A percentile compares a stretch with the other conserved stretches of the same genome.
Evolutionary conservation across 2,113 vertebrate species (phyloP).

Genomic region (Candoia aspera): DNA sequence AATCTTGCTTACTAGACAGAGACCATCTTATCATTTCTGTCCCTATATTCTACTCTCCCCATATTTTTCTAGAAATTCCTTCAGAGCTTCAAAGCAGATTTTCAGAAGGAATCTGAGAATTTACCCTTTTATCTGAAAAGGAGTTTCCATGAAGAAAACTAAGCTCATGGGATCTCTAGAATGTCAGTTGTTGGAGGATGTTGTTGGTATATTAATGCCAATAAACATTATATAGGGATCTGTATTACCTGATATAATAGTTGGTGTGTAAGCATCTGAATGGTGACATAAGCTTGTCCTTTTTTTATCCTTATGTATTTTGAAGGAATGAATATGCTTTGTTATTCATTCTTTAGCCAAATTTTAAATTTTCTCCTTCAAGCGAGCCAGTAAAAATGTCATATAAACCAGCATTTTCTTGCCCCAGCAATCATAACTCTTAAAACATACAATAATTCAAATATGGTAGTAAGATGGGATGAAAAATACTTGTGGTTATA

Average conservation of each 20-base stretch:
- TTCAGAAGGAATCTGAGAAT: neutral
- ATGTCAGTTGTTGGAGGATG: neutral
- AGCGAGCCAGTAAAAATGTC: slow-evolving; percentile 27
- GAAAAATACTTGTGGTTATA: neutral
- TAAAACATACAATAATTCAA: neutral
- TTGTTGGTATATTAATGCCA: neutral
- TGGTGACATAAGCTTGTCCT: neutral
- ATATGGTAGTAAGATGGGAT: neutral
- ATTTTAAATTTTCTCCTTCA: slow-evolving; percentile 40
- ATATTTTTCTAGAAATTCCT: neutral
- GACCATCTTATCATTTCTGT: neutral
- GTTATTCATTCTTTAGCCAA: neutral
- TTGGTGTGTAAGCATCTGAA: neutral
- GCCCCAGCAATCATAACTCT: neutral
- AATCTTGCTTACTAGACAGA: neutral
- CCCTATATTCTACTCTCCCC: neutral
- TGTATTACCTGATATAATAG: neutral
- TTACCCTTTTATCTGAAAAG: neutral
- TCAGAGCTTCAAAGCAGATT: neutral
- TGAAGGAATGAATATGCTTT: neutral
- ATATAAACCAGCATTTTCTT: accelerated
- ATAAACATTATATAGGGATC: neutral
- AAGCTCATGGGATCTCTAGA: neutral
- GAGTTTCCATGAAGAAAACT: neutral
- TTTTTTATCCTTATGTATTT: neutral